Conservation (phyloP, 2,888 invertebrate species). For the Trichacis sp. region DNA sequence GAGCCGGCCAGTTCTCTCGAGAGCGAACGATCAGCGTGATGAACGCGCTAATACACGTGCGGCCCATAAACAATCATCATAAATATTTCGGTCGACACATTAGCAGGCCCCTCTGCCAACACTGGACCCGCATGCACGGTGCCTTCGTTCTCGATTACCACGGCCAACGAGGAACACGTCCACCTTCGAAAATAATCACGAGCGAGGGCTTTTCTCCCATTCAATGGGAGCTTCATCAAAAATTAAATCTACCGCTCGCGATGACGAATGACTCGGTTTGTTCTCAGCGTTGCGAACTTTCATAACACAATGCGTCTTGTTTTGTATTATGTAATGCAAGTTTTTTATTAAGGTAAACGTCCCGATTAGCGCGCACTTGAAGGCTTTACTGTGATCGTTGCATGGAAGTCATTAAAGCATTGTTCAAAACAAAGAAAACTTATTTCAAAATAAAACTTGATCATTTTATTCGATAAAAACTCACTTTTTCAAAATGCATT, state of each 20-base stretch:
- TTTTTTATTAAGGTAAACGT: no score
- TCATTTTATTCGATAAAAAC: no score
- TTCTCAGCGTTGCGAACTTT: not conserved
- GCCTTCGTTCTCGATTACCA: constrained; percentile 29
- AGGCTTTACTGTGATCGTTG: no score
- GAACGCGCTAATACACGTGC: constrained; percentile 65
- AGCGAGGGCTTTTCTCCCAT: not conserved
- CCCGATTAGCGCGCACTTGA: no score
- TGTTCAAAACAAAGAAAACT: no score
- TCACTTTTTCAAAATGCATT: no score
- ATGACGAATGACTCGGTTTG: not conserved
- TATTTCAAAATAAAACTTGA: no score
- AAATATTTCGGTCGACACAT: constrained; percentile 67
- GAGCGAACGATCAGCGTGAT: constrained; percentile 43
- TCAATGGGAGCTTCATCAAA: not conserved
- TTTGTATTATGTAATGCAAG: no score
- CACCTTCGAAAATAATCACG: constrained; percentile 1
- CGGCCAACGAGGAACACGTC: constrained; percentile 3
- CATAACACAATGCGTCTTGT: no score
- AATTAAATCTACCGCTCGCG: not conserved
- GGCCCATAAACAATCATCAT: constrained; percentile 68
- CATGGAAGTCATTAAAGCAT: no score
- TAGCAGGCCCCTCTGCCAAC: constrained; percentile 60
- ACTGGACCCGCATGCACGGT: constrained; percentile 21
- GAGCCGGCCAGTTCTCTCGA: constrained; percentile 14